These are phyloP conservation scores for Dipodomys spectabilis DNA, from an alignment of 2,113 vertebrate genomes.

Conservation along the genomic window DNA sequence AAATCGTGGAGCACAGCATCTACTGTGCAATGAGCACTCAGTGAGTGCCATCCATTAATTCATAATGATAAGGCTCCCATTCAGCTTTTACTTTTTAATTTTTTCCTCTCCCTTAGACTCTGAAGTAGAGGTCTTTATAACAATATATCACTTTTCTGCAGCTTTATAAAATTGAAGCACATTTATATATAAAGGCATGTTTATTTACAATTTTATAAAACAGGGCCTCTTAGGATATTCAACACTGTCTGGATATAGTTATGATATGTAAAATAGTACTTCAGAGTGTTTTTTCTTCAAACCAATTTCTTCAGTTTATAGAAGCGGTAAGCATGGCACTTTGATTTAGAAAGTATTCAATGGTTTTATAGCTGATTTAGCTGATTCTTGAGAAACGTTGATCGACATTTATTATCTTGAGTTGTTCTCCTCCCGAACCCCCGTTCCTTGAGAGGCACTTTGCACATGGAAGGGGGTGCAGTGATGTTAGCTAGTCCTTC, in stretches of 20 bases:
- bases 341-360: slow-evolving; percentile 60
- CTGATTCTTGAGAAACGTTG: slow-evolving; percentile 62
- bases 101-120: slow-evolving; percentile 9
- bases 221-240: background rate
- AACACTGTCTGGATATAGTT: slow-evolving; percentile 15
- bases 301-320: slow-evolving; percentile 39
- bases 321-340: slow-evolving; percentile 55
- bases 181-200: slow-evolving; percentile 44
- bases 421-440: background rate
- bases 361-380: slow-evolving; percentile 53
- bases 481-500: background rate
- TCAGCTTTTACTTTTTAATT: background rate
- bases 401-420: slow-evolving; percentile 21
- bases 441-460: background rate
- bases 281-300: slow-evolving; percentile 50
- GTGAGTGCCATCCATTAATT: background rate
- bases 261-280: slow-evolving; percentile 46
- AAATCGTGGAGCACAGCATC: background rate
- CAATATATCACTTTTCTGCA: slow-evolving; percentile 30
- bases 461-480: background rate
- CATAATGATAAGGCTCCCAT: background rate
- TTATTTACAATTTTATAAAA: slow-evolving; percentile 66
- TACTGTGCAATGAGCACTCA: background rate
- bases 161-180: slow-evolving; percentile 54
- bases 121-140: slow-evolving; percentile 24